These are phyloP conservation scores for Hypsibius dujardini DNA, from an alignment of 1,140 invertebrate species.

Conservation along the genomic window DNA sequence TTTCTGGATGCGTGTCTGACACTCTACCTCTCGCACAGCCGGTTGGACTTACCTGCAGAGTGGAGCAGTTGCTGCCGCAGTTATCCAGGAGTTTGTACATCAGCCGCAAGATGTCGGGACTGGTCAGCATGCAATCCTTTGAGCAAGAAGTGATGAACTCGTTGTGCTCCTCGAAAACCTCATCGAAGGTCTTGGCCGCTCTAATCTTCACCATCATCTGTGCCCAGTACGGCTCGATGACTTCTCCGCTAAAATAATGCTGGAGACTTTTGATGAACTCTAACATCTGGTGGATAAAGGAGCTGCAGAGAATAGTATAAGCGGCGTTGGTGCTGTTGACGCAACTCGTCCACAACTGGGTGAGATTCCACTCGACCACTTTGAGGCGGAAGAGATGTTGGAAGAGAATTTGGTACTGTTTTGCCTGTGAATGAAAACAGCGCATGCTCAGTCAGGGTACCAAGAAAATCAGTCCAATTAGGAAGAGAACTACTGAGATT, in stretches of 20 bases:
- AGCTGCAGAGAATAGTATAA: neutral
- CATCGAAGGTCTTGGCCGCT: slow-evolving; percentile 55
- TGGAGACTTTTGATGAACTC: slow-evolving; percentile 88
- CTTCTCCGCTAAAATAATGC: slow-evolving; percentile 96
- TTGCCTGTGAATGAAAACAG: slow-evolving; percentile 36
- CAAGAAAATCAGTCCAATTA: too few relatives aligned
- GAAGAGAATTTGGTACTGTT: slow-evolving; percentile 93
- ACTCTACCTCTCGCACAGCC: too few relatives aligned
- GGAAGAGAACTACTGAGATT: too few relatives aligned
- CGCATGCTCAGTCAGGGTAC: too few relatives aligned
- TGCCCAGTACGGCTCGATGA: slow-evolving; percentile 82
- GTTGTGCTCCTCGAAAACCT: slow-evolving; percentile 66
- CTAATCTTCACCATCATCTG: slow-evolving; percentile 64
- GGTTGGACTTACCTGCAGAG: too few relatives aligned
- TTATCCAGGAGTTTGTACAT: slow-evolving; percentile 64
- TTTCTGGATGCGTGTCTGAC: too few relatives aligned
- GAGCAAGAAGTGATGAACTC: slow-evolving; percentile 73
- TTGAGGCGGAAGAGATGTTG: slow-evolving; percentile 83
- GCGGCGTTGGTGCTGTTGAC: neutral
- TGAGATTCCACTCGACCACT: slow-evolving; percentile 65
- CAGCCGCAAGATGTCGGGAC: slow-evolving; percentile 56
- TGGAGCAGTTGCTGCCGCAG: too few relatives aligned
- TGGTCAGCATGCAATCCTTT: slow-evolving; percentile 86
- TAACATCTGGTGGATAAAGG: slow-evolving; percentile 60
- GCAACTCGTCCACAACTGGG: slow-evolving; percentile 40